A percentile compares a stretch with the other conserved stretches of the same genome.
phyloP scores from a whole-genome alignment of 2,113 vertebrate species.

The Platysternon megacephalum region DNA sequence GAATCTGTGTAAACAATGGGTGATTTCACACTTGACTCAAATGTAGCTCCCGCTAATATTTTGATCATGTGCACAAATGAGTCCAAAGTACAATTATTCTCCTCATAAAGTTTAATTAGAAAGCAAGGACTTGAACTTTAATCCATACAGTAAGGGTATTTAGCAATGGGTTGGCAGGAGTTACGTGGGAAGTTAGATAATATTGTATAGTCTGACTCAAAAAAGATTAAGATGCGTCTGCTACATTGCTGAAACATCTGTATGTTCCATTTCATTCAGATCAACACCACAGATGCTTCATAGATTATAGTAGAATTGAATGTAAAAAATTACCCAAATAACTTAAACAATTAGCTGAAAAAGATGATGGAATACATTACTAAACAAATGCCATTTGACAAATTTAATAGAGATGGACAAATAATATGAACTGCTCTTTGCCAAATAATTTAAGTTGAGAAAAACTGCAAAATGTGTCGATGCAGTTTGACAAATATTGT shows the following conservation, averaged over 20 bases:
- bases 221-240: rapidly evolving
- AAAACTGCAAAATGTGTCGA: not conserved
- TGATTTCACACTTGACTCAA: not conserved
- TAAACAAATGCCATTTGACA: not conserved
- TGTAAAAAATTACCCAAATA: slow-evolving; percentile 20
- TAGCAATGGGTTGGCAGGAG: not conserved
- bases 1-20: not conserved
- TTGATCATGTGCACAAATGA: not conserved
- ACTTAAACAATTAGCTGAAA: not conserved
- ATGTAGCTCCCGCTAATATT: not conserved
- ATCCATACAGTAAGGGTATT: not conserved
- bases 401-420: not conserved
- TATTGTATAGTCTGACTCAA: not conserved
- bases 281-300: not conserved
- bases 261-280: not conserved
- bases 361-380: not conserved
- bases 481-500: not conserved
- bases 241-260: no score
- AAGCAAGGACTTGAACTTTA: not conserved
- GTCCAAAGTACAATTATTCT: not conserved
- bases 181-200: rapidly evolving
- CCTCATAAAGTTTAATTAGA: not conserved
- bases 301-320: not conserved
- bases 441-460: not conserved
- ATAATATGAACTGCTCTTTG: not conserved